phyloP scores from a whole-genome alignment of 2,797 vertebrate species.

The Alectoris magna region DNA sequence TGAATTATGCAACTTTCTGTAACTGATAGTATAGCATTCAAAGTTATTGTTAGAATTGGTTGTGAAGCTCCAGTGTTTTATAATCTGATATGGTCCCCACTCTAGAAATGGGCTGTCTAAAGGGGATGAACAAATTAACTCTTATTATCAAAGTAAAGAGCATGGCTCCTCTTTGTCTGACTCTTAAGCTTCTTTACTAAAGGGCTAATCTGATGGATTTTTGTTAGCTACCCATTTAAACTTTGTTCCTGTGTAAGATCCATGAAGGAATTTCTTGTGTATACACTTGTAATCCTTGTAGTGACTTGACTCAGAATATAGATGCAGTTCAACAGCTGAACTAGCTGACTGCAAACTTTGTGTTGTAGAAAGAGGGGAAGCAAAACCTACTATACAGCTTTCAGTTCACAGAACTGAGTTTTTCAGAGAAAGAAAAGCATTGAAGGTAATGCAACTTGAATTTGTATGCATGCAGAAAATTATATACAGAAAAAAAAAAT shows the following conservation, averaged over 20 bases:
- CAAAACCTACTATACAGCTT: not conserved
- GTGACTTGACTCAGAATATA: not conserved
- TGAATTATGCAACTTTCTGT: not conserved
- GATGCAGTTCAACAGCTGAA: constrained; percentile 6
- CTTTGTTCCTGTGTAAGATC: constrained; percentile 38
- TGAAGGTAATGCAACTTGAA: not conserved
- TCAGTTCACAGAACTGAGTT: not conserved
- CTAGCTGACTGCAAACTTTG: constrained; percentile 8
- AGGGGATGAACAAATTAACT: constrained; percentile 9
- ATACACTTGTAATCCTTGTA: constrained; percentile 50
- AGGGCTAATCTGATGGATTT: constrained; percentile 12
- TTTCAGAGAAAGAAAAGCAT: not conserved
- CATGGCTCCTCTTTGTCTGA: constrained; percentile 16
- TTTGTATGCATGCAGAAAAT: not conserved
- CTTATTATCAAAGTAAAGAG: not conserved
- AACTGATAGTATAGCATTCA: not conserved
- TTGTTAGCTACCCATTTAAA: constrained; percentile 22
- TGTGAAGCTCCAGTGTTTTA: accelerated
- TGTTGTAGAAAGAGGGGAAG: not conserved
- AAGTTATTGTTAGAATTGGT: not conserved
- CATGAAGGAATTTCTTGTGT: constrained; percentile 62
- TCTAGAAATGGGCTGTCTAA: not conserved
- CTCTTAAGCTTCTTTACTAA: constrained; percentile 31
- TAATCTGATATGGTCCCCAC: not conserved
- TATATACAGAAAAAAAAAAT: not conserved